Percentiles rank a stretch among this genome's conserved stretches.
Evolutionary conservation across 2,797 vertebrate genomes (phyloP).

Genomic region (Tapirus indicus): DNA sequence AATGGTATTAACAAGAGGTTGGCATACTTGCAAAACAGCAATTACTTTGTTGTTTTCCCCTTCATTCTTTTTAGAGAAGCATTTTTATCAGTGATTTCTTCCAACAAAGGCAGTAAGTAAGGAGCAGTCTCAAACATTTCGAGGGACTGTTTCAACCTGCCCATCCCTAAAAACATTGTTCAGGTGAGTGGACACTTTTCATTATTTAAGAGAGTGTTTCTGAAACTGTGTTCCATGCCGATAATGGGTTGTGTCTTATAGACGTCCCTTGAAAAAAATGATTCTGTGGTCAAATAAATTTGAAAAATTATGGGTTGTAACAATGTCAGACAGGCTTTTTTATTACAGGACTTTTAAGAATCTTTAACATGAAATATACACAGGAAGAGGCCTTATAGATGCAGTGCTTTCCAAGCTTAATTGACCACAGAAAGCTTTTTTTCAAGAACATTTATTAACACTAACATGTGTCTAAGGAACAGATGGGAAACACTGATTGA

Average conservation of each 20-base stretch:
- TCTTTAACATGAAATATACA: neutral
- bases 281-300: neutral
- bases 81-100: neutral
- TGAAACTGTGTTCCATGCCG: neutral
- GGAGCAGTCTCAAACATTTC: neutral
- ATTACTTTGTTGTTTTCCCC: too few species aligned
- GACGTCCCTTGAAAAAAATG: neutral
- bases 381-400: fast-evolving
- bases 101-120: neutral
- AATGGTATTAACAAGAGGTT: neutral
- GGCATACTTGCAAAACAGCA: neutral
- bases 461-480: neutral
- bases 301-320: neutral
- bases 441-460: neutral
- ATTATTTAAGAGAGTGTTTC: neutral
- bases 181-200: too few species aligned
- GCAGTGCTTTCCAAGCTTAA: neutral
- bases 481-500: neutral
- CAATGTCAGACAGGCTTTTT: neutral
- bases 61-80: neutral
- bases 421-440: neutral
- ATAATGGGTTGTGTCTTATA: neutral
- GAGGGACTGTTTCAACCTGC: neutral
- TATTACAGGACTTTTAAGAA: neutral
- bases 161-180: neutral